Base-by-base conservation (phyloP, 1,140 invertebrate species). In the Muscidifurax raptorellus region DNA sequence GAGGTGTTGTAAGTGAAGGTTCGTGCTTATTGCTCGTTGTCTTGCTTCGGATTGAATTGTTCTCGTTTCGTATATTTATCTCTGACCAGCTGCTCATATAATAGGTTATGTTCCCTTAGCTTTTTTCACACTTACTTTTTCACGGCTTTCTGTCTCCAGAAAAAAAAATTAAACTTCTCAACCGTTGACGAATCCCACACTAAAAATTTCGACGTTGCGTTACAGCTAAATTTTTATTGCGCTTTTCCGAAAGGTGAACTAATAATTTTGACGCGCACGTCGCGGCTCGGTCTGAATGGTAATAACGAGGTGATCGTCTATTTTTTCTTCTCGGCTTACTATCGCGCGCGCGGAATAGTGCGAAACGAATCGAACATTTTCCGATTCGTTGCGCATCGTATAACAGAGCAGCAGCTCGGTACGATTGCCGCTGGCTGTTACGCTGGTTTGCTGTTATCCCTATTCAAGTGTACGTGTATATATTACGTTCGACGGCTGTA, bases 91-190 rank as follows among this genome's bases (percentile, higher is more conserved):
- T 40, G 36, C 36, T 40, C 36, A 10, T n/a, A n/a, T n/a, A n/a
- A n/a, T 40, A 40, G 36, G 36, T 40, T 40, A 40, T 40, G 36
- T 40, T n/a, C 36, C 0, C 0, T 40, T 40, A 0, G 5, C 10
- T 40, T 40, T 40, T n/a, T 2, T 47, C 27, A 7, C 28, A 72
- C 69, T 10, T 82, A 82, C 80, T 71, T 59, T 80, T 66, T 28
- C 12, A 44, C 10, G 27, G 13, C 18, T 13, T 59, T 25, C 5
- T 83, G 52, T n/a, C 74, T 86, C 85, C 83, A 66, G 81, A 84
- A 81, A 72, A 85, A 83, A 74, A 74, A 74, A 69, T 59, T 85
- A 80, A 9, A 85, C 78, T n/a, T 22, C 36, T 40, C 3, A 12
- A 27, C 12, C 7, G 12, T 3, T 30, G 18, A 52, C 9, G 44